Conservation (phyloP, 2,888 invertebrate species). For the Dicroscelio sp. region DNA sequence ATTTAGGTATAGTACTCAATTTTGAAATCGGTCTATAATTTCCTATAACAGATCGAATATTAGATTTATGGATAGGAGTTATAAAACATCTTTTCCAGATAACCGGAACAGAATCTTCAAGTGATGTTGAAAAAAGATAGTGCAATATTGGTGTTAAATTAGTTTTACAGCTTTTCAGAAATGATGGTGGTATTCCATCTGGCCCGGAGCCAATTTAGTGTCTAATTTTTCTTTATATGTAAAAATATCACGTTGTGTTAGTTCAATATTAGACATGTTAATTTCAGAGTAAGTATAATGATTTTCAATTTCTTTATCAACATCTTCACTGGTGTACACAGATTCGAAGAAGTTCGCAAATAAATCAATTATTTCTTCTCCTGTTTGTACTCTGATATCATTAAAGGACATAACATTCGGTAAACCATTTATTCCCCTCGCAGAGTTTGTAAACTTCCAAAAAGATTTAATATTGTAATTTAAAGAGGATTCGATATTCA, state of each 20-base stretch:
- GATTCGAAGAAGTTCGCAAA: slow-evolving; percentile 43
- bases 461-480: slow-evolving; percentile 7
- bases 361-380: not conserved
- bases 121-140: not conserved
- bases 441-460: slow-evolving; percentile 16
- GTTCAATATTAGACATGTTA: not conserved
- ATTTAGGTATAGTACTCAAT: not conserved
- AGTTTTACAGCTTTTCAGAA: not conserved
- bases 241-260: not conserved
- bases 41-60: not conserved
- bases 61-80: not conserved
- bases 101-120: not conserved
- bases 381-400: not conserved
- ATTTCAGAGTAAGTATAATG: not conserved
- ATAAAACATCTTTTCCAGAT: slow-evolving; percentile 3
- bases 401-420: slow-evolving; percentile 11
- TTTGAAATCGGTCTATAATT: not conserved
- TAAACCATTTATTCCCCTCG: not conserved
- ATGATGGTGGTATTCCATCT: not conserved
- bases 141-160: not conserved
- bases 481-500: not conserved
- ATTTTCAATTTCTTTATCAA: not conserved
- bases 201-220: not conserved
- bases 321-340: not conserved
- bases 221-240: not conserved